phyloP scores from a whole-genome alignment of 2,888 invertebrate genomes.

The Clistopyga incitator region DNA sequence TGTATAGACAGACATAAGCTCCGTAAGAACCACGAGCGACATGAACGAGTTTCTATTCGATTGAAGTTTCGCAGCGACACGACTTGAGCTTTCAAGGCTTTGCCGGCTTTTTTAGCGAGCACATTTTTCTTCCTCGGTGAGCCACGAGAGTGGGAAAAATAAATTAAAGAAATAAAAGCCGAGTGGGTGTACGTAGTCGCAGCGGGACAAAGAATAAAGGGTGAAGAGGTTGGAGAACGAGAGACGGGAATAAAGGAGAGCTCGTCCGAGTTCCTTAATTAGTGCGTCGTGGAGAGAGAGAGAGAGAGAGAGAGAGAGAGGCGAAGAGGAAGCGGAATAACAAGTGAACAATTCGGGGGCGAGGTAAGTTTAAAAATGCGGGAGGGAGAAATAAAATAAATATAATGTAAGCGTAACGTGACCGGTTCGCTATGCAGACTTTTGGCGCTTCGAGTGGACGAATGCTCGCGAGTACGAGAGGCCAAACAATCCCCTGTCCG shows the following conservation, averaged over 20 bases:
- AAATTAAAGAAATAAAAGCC: slow-evolving; percentile 26
- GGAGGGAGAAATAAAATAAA: background rate
- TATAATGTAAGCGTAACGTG: slow-evolving; percentile 17
- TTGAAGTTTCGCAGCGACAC: slow-evolving; percentile 2
- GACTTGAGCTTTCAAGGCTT: background rate
- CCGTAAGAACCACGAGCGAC: background rate
- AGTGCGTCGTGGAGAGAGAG: slow-evolving; percentile 32
- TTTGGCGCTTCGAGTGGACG: slow-evolving; percentile 9
- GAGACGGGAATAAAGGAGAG: slow-evolving; percentile 23
- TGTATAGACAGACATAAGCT: background rate
- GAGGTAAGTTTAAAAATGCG: background rate
- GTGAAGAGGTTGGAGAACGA: slow-evolving; percentile 31
- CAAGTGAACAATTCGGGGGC: slow-evolving; percentile 23
- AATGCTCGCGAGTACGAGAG: background rate
- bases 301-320: background rate
- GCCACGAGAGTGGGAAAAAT: slow-evolving; percentile 23
- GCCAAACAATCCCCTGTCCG: slow-evolving; percentile 27
- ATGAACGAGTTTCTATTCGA: slow-evolving; percentile 2
- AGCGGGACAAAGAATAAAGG: slow-evolving; percentile 21
- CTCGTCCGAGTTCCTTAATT: slow-evolving; percentile 44
- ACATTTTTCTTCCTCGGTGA: slow-evolving; percentile 17
- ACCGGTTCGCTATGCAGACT: slow-evolving; percentile 46
- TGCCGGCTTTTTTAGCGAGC: background rate
- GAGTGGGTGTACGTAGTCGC: slow-evolving; percentile 9
- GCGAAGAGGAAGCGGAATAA: slow-evolving; percentile 9